A percentile compares a stretch with the other conserved stretches of the same genome.
These are phyloP conservation scores for Cantharis flavilabris DNA, from an alignment of 2,888 invertebrate species.

Conservation along the genomic window DNA sequence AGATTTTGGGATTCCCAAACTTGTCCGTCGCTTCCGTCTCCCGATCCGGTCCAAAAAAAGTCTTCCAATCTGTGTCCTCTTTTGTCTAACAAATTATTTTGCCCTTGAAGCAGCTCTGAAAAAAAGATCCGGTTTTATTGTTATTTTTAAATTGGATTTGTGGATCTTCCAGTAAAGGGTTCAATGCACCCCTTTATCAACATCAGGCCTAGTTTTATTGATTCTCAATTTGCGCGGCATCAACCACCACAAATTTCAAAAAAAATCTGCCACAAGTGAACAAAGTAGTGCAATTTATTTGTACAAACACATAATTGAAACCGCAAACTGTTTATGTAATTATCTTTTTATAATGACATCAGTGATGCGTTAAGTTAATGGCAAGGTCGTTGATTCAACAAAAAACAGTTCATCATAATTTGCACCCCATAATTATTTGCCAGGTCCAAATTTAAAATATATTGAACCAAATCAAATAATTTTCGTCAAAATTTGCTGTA, in stretches of 20 bases:
- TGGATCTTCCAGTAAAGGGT: neutral
- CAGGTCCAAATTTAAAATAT: neutral
- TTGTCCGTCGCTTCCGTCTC: slow-evolving; percentile 67
- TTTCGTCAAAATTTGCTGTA: neutral
- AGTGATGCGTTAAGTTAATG: neutral
- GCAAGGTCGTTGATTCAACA: neutral
- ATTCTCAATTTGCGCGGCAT: neutral
- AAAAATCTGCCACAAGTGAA: neutral
- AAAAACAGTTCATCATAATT: neutral
- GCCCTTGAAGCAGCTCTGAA: slow-evolving; percentile 45
- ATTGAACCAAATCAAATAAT: neutral
- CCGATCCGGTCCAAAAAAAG: slow-evolving; percentile 89
- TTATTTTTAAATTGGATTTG: neutral
- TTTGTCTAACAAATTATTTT: slow-evolving; percentile 40
- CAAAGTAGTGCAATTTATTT: slow-evolving; percentile 1
- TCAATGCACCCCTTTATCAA: neutral
- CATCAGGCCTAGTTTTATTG: neutral
- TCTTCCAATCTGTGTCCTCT: slow-evolving; percentile 70
- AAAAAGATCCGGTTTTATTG: neutral
- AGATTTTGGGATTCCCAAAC: slow-evolving; percentile 60
- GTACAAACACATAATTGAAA: neutral
- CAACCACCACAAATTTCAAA: neutral
- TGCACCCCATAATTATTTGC: neutral
- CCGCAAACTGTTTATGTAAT: neutral
- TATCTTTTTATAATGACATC: slow-evolving; percentile 1